Base-by-base conservation (phyloP, 2,888 invertebrate species). In the Chorisops tibialis region DNA sequence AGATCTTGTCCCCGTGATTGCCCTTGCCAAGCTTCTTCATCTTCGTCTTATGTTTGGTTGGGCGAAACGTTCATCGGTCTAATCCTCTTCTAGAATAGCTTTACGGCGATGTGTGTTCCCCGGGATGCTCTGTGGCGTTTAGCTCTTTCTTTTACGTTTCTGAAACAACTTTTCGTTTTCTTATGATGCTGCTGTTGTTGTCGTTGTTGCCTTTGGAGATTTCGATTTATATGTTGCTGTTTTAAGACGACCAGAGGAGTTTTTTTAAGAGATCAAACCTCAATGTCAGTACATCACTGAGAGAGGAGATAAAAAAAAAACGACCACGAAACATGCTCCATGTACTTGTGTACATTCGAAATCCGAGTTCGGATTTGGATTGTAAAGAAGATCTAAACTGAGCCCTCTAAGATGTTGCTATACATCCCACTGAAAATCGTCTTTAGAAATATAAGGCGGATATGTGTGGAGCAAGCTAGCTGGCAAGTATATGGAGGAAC, bases 1-100 rank as follows among this genome's bases (percentile, higher is more conserved):
- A 51, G 59, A 63, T 54, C 61, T 56, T 56, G 49, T 64, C 61
- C 45, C 50, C 16, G n/a, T 56, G 37, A 59, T 49, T 49, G 56
- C 22, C 37, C 45, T 21, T 12, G 39, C 43, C 43, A 60, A 37
- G 45, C 56, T 56, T 56, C 45, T 37, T 24, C 45, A 30, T 30
- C 19, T 24, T 24, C 22, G 2, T 48, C 12, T 12, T 48, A 16
- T 18, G 6, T 4, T n/a, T 22, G 24, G 22, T 11, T n/a, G 14
- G 48, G 22, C 12, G 48, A 24, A 22, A 21, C 56, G 35, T 56
- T 56, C 56, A 43, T 56, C n/a, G 56, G 14, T 54, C 39, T 56
- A 56, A 56, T 56, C 56, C 56, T 11, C 16, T 30, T 30, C 30
- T 11, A 16, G 35, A 56, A 56, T 30, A 14, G 56, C 45, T 43